These are phyloP conservation scores for Ciconia boyciana DNA, from an alignment of 2,113 vertebrate genomes.

Conservation along the genomic window DNA sequence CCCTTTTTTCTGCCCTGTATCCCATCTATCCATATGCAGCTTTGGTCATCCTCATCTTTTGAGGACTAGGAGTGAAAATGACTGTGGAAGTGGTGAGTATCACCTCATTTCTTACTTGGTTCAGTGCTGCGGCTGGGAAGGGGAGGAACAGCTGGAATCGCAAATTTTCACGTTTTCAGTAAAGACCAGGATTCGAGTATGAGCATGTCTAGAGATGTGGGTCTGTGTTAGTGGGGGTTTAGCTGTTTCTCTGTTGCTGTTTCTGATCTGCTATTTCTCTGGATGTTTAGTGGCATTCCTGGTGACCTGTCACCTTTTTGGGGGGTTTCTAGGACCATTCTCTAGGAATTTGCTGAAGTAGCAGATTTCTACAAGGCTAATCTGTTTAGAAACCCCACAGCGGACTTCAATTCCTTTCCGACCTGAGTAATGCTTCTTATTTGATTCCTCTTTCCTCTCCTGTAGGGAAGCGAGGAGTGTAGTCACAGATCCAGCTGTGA, in stretches of 20 bases:
- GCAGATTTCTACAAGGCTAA: not conserved
- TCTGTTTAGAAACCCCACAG: not conserved
- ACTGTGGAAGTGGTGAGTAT: not conserved
- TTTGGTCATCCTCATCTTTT: fast-evolving
- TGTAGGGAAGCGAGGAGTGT: not conserved
- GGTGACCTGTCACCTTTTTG: not conserved
- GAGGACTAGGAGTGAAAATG: not conserved
- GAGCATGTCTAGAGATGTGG: fast-evolving
- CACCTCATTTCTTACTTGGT: not conserved
- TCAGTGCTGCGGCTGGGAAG: not conserved
- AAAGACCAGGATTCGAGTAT: fast-evolving
- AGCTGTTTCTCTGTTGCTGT: not conserved
- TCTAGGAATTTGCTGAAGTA: not conserved
- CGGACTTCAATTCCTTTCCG: not conserved
- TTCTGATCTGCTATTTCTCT: not conserved
- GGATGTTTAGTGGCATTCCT: not conserved
- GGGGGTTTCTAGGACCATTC: not conserved
- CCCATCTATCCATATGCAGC: not conserved
- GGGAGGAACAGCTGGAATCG: not conserved
- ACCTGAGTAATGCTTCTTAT: fast-evolving
- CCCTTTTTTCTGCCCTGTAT: fast-evolving
- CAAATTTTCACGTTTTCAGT: not conserved
- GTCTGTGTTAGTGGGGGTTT: not conserved
- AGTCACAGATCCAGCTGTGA: not conserved
- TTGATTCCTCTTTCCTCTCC: not conserved